These are phyloP conservation scores for Aurelia coerulea DNA, from an alignment of 30 jellyfish, hydroid and myxozoan species.

Conservation along the genomic window DNA sequence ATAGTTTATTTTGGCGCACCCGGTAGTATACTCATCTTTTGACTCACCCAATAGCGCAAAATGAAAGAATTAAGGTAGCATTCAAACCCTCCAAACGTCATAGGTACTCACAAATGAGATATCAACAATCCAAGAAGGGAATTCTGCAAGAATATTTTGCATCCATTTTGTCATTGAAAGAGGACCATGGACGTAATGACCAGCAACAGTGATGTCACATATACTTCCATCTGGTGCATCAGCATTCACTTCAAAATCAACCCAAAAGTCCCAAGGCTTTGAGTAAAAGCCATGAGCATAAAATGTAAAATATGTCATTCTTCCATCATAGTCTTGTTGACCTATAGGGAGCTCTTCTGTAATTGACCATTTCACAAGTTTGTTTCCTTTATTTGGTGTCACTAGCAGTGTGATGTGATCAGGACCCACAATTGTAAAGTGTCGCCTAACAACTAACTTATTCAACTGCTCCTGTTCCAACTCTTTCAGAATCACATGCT, in stretches of 20 bases:
- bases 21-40: no score
- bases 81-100: constrained; percentile 72
- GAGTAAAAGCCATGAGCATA: constrained; percentile 86
- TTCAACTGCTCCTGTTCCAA: constrained; percentile 23
- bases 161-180: constrained; percentile 68
- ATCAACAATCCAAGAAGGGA: constrained; percentile 90
- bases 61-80: not conserved
- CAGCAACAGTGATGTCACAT: constrained; percentile 84
- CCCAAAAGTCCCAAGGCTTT: constrained; percentile 94
- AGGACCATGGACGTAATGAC: constrained; percentile 87
- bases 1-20: no score
- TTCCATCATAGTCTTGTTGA: constrained; percentile 68
- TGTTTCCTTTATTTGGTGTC: constrained; percentile 58
- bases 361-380: constrained; percentile 78
- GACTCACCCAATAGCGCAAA: no score
- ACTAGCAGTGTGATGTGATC: constrained; percentile 80
- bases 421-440: constrained; percentile 74
- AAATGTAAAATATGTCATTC: constrained; percentile 58
- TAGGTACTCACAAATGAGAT: constrained; percentile 79
- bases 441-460: constrained; percentile 6
- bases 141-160: constrained; percentile 31
- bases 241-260: constrained; percentile 80
- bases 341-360: constrained; percentile 65
- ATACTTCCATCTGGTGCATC: constrained; percentile 28
- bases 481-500: constrained; percentile 32